Evolutionary conservation across 2,797 vertebrate genomes (phyloP), one percentile per base, ranked within the genome.

Genomic region (Xenopus petersii): DNA sequence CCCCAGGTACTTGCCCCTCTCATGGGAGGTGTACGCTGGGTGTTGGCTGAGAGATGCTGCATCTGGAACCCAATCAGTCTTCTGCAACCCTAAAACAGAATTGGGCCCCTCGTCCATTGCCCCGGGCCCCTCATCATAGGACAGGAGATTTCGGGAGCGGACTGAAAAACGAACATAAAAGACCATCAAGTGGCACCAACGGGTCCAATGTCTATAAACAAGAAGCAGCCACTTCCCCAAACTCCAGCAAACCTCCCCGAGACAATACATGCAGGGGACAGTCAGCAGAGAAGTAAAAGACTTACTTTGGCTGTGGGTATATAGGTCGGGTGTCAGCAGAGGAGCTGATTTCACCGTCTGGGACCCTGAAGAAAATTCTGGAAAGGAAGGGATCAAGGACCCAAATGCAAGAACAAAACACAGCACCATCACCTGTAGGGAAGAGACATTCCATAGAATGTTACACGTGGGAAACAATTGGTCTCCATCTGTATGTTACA

Each of bases 401-500:
- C 97, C 97, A 89, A 99, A 90, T 84, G 98, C 95, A 87, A 99
- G 91, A 80, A 98, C 91, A 2, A 99, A 99, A 86, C 97, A 99
- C 88, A 98, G 80, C 70, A 90, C 95, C 88, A 98, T 92, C 89
- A 98, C 96, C 97, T 99, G 91, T 81, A 60, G 77, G 47, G n/a
- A 48, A 82, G 69, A 42, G 56, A 74, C 9, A 24, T 73, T 70
- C 12, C 64, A 17, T 33, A 55, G 49, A 51, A 30, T 63, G 24
- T 5, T 47, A 16, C 70, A 77, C 36, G 59, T 17, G 59, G 10
- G 46, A 65, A 46, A 12, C 5, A 1, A 42, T 42, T 42, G 59
- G 59, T 11, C 11, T 12, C 24, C 17, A 42, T 61, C 17, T 24
- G 21, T 30, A 5, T 61, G 21, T 26, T 21, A 61, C 36, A 6